Conservation (phyloP, 1,140 invertebrate species). For the Ylistrum balloti region DNA sequence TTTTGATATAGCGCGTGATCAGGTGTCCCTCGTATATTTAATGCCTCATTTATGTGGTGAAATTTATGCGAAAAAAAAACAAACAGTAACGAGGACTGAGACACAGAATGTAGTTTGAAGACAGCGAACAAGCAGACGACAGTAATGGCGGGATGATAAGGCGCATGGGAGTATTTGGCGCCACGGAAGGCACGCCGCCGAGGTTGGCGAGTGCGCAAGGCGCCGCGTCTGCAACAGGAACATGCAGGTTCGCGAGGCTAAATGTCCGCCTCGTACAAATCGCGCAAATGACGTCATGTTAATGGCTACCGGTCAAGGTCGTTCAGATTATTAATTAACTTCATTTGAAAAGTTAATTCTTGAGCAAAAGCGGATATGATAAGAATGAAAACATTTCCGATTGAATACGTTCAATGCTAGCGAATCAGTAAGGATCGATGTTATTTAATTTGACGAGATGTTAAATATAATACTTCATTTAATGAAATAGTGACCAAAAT, state of each 20-base stretch:
- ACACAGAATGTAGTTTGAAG: background rate
- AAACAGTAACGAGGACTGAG: background rate
- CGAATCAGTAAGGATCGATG: too few relatives aligned
- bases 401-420: too few relatives aligned
- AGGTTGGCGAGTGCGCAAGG: background rate
- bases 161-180: slow-evolving; percentile 21
- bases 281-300: background rate
- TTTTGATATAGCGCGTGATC: background rate
- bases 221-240: background rate
- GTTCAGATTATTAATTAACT: background rate
- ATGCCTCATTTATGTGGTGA: background rate
- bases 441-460: too few relatives aligned
- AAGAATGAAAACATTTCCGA: too few relatives aligned
- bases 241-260: slow-evolving; percentile 9
- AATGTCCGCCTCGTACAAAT: background rate
- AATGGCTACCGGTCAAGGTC: background rate
- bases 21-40: background rate
- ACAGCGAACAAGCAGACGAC: slow-evolving; percentile 12
- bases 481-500: too few relatives aligned
- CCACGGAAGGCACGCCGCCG: background rate
- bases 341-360: too few relatives aligned
- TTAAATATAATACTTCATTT: too few relatives aligned
- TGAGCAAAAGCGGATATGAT: too few relatives aligned
- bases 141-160: slow-evolving; percentile 14
- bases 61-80: background rate